Conservation (phyloP, 2,797 vertebrate genomes). For the Sparus aurata region DNA sequence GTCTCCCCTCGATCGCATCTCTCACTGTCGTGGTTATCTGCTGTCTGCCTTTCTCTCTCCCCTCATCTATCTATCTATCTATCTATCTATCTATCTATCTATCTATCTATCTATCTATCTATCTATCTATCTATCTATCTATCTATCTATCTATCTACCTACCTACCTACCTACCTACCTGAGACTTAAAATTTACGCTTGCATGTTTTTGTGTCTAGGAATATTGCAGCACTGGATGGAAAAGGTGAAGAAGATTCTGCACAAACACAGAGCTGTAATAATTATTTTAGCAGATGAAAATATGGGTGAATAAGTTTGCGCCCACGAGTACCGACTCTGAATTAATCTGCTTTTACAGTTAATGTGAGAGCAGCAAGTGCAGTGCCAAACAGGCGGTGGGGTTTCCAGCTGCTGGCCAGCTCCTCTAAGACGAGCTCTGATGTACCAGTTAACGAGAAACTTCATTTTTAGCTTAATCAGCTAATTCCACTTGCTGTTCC, state of each 20-base stretch:
- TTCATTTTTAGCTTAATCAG: constrained; percentile 73
- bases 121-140: constrained; percentile 36
- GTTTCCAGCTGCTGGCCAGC: constrained; percentile 57
- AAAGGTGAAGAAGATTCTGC: constrained; percentile 29
- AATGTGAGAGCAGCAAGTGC: constrained; percentile 37
- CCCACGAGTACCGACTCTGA: constrained; percentile 35
- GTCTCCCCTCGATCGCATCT: constrained; percentile 49
- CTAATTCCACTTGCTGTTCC: constrained; percentile 70
- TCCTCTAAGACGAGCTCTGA: constrained; percentile 57
- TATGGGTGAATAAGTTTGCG: constrained; percentile 33
- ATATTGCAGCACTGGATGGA: constrained; percentile 23
- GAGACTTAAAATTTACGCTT: constrained; percentile 6
- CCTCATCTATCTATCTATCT: constrained; percentile 42
- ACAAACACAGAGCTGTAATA: constrained; percentile 37
- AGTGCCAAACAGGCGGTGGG: constrained; percentile 56
- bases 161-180: constrained; percentile 27
- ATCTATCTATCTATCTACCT: constrained; percentile 37
- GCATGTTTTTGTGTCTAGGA: constrained; percentile 2
- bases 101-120: constrained; percentile 39
- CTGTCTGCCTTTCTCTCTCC: constrained; percentile 31
- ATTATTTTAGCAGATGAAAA: constrained; percentile 65
- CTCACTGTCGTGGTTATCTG: constrained; percentile 47
- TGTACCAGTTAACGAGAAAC: constrained; percentile 62
- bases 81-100: constrained; percentile 34
- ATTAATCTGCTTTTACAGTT: constrained; percentile 49